Percentiles rank a stretch among this genome's conserved stretches.
These are phyloP conservation scores for Ia io DNA, from an alignment of 2,113 vertebrate genomes.

Conservation along the genomic window DNA sequence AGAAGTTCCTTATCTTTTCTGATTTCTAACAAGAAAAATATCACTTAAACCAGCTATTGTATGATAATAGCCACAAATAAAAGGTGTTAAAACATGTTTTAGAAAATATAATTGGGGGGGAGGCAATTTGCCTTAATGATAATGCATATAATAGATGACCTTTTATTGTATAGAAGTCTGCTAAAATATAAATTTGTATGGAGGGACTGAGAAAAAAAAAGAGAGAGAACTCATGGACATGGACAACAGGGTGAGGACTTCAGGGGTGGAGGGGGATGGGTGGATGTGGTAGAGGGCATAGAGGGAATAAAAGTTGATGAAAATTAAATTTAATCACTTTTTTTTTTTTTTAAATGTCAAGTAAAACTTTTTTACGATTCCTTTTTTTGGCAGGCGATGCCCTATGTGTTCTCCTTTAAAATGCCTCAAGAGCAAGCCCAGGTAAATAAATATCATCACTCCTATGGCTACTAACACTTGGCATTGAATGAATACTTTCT, in stretches of 20 bases:
- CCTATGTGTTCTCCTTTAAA: conserved; percentile 51
- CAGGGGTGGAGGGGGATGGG: too few relatives aligned
- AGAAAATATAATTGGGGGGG: not conserved
- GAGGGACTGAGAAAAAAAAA: too few relatives aligned
- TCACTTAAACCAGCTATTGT: not conserved
- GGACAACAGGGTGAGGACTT: too few relatives aligned
- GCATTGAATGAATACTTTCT: not conserved
- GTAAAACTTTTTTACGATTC: not conserved
- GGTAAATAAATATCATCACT: conserved; percentile 7
- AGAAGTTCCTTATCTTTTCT: not conserved
- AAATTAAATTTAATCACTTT: too few relatives aligned
- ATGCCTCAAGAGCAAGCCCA: conserved; percentile 62
- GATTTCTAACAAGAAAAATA: not conserved
- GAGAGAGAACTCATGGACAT: too few relatives aligned
- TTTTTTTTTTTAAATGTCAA: not conserved
- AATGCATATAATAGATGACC: not conserved
- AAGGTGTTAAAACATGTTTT: not conserved
- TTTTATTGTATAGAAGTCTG: not conserved
- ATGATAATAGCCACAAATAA: not conserved
- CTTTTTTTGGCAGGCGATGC: conserved; percentile 15
- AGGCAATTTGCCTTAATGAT: not conserved
- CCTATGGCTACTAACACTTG: not conserved
- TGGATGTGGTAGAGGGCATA: too few relatives aligned
- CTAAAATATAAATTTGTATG: not conserved
- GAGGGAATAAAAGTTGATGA: not conserved